Evolutionary conservation across 2,888 invertebrate species (phyloP), one percentile per base, ranked within the genome.

Genomic region (Epistrophe eligans): DNA sequence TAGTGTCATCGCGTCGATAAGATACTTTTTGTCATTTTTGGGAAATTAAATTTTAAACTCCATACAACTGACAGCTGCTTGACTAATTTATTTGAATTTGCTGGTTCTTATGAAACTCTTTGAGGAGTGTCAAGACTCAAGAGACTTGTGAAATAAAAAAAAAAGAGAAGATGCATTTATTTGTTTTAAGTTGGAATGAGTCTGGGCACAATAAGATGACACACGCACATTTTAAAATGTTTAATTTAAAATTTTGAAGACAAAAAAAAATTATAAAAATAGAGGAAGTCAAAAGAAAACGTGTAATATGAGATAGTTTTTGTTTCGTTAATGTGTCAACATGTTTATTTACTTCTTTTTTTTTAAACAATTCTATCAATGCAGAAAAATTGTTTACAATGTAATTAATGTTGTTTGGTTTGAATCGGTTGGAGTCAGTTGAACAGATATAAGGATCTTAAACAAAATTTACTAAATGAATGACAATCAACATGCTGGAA

Each of bases 1-100:
- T 24, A 24, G 24, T 24, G 24, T n/a, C n/a, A 8, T 24, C 8
- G 6, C 11, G 11, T 28, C n/a, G 43, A 45, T 28, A 15, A 9
- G 28, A 62, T 43, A n/a, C 28, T 45, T 55, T 45, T 45, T 35
- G 28, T 40, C 40, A 64, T 45, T n/a, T 28, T 45, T 64, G 15
- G 2, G n/a, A 64, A 45, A 43, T 45, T 32, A 45, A 64, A 45
- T 28, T 64, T 45, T 4, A 10, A 64, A 64, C 43, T 64, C n/a
- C 43, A 28, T 28, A 24, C 24, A 24, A 24, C n/a, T 64, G 64
- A 64, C 64, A 64, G 64, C 64, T 45, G 45, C n/a, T 64, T 43
- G 43, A 28, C n/a, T 64, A 64, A 64, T 64, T 64, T 45, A 45
- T 64, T 64, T 45, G 4, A 45, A 32, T 64, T 48, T 48, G 3